These are phyloP conservation scores for Argynnis bischoffii DNA, from an alignment of 2,888 invertebrate species.

Conservation along the genomic window DNA sequence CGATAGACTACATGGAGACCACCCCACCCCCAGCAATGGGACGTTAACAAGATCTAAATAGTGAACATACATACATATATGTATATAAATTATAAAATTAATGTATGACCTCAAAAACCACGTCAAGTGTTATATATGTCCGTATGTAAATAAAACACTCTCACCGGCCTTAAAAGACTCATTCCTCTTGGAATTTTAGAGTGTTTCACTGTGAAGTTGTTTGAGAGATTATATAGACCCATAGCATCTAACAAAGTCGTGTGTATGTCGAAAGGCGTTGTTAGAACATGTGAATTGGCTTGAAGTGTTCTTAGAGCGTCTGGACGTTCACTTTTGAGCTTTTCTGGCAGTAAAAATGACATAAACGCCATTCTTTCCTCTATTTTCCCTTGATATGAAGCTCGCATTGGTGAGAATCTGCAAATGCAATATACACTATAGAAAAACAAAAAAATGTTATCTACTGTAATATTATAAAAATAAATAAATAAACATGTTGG, in stretches of 20 bases:
- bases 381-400: conserved; percentile 84
- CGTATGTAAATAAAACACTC: conserved; percentile 9
- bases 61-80: too few species aligned
- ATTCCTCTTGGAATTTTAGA: conserved; percentile 41
- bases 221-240: conserved; percentile 38
- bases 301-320: conserved; percentile 83
- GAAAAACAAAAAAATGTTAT: too few species aligned
- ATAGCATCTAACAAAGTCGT: conserved; percentile 76
- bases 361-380: conserved; percentile 95
- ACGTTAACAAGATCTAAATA: too few species aligned
- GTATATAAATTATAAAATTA: too few species aligned
- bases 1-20: too few species aligned
- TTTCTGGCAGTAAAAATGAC: conserved; percentile 88
- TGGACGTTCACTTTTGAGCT: conserved; percentile 84
- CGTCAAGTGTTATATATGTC: too few species aligned
- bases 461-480: too few species aligned
- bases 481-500: too few species aligned
- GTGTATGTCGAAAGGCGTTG: conserved; percentile 93
- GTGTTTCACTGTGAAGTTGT: conserved; percentile 37
- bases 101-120: too few species aligned
- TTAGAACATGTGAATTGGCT: conserved; percentile 85
- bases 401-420: conserved; percentile 42
- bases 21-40: too few species aligned
- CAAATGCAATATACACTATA: not conserved
- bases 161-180: conserved; percentile 44